Conservation (phyloP, 1,140 invertebrate species). For the Palaemon carinicauda region DNA sequence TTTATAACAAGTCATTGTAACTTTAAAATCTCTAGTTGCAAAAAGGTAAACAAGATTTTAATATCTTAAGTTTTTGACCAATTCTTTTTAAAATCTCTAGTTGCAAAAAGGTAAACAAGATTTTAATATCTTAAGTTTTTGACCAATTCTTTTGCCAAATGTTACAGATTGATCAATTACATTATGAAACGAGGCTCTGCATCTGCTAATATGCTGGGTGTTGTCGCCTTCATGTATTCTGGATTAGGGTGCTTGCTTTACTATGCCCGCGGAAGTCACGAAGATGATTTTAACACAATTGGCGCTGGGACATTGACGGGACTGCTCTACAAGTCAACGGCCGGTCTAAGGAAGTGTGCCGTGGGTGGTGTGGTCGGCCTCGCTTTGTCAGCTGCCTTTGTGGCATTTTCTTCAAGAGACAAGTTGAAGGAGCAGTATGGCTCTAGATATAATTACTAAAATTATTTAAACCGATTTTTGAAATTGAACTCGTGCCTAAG, state of each 20-base stretch:
- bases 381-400: slow-evolving; percentile 73
- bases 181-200: slow-evolving; percentile 92
- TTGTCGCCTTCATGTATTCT: slow-evolving; percentile 91
- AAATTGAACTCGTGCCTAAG: background rate
- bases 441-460: background rate
- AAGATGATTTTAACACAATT: slow-evolving; percentile 86
- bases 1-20: no score
- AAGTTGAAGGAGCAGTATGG: slow-evolving; percentile 63
- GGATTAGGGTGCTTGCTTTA: slow-evolving; percentile 87
- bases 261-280: slow-evolving; percentile 83
- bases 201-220: slow-evolving; percentile 87
- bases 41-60: background rate
- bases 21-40: no score
- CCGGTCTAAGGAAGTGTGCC: slow-evolving; percentile 76
- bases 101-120: background rate
- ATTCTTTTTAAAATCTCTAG: no score
- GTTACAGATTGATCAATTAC: slow-evolving; percentile 84
- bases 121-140: slow-evolving; percentile 40
- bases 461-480: background rate
- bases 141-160: slow-evolving; percentile 46
- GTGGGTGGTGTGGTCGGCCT: slow-evolving; percentile 79
- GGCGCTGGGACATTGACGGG: slow-evolving; percentile 87
- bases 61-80: slow-evolving; percentile 38
- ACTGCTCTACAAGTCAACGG: slow-evolving; percentile 89
- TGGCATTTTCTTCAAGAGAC: slow-evolving; percentile 72